Evolutionary conservation across 2,797 vertebrate genomes (phyloP).

Genomic region (Corythornis leucogaster): DNA sequence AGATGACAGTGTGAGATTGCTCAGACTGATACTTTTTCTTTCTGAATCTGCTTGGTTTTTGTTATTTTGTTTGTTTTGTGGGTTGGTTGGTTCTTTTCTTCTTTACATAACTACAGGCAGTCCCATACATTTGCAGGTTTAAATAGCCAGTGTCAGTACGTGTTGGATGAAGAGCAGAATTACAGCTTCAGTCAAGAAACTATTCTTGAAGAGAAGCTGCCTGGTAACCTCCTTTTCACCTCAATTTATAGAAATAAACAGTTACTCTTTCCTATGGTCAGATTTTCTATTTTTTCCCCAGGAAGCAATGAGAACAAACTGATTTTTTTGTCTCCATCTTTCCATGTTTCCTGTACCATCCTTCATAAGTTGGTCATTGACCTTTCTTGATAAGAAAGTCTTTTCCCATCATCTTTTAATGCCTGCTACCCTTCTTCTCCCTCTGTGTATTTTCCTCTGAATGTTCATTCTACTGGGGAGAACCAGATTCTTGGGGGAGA

Average conservation of each 20-base stretch:
- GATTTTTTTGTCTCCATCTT: not conserved
- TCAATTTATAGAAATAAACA: not conserved
- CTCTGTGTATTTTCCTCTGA: not conserved
- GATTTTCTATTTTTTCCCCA: not conserved
- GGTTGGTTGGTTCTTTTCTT: not conserved
- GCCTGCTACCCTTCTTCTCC: not conserved
- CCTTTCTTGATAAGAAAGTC: not conserved
- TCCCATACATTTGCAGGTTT: not conserved
- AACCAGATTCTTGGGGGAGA: not conserved
- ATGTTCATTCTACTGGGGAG: not conserved
- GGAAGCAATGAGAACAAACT: not conserved
- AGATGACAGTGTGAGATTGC: not conserved
- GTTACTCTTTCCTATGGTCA: not conserved
- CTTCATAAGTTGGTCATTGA: not conserved
- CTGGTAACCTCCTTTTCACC: not conserved
- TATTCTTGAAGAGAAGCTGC: not conserved
- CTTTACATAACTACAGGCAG: not conserved
- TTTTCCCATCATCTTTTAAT: not conserved
- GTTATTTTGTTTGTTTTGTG: too few relatives aligned
- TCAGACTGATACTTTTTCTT: not conserved
- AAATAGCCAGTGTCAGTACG: not conserved
- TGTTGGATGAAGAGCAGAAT: not conserved
- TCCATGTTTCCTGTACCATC: not conserved
- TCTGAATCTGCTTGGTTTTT: not conserved
- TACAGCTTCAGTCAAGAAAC: not conserved